A percentile compares a stretch with the other conserved stretches of the same genome.
Conservation (phyloP, 2,888 invertebrate species). For the Cremastobaeus sp. region DNA sequence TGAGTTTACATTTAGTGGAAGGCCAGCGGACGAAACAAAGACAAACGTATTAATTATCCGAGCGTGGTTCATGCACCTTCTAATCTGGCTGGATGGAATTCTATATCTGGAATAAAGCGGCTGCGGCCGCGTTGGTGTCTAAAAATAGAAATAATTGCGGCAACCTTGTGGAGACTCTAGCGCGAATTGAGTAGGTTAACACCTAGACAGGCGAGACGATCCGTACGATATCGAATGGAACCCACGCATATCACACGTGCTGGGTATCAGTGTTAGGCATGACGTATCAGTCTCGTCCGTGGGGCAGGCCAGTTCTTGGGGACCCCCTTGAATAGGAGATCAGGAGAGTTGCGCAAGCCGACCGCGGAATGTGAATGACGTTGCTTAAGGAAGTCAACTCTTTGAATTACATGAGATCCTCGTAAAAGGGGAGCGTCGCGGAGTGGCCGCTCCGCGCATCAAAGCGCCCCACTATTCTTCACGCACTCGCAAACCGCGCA, state of each 20-base stretch:
- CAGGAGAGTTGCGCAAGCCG: slow-evolving; percentile 44
- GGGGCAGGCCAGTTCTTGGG: slow-evolving; percentile 76
- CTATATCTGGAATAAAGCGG: too few relatives aligned
- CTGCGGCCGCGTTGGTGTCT: too few relatives aligned
- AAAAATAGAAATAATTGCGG: too few relatives aligned
- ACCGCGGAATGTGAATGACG: slow-evolving; percentile 59
- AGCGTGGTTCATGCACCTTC: too few relatives aligned
- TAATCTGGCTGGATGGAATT: too few relatives aligned
- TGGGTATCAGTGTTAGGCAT: slow-evolving; percentile 27
- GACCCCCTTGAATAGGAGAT: slow-evolving; percentile 61
- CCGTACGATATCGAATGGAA: slow-evolving; percentile 9
- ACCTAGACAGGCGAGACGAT: not conserved
- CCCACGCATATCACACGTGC: not conserved
- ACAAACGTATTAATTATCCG: too few relatives aligned
- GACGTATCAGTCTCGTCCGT: slow-evolving; percentile 65
- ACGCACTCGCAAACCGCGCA: slow-evolving; percentile 70
- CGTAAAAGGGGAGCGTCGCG: slow-evolving; percentile 78
- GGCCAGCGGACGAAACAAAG: too few relatives aligned
- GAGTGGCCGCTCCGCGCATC: slow-evolving; percentile 79
- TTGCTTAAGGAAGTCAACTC: slow-evolving; percentile 60
- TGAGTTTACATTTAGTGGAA: too few relatives aligned
- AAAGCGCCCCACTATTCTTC: slow-evolving; percentile 76
- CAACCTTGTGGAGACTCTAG: too few relatives aligned
- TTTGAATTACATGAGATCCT: slow-evolving; percentile 70
- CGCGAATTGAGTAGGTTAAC: not conserved